Conservation (phyloP, 2,888 invertebrate species). For the Rhagonycha lutea region DNA sequence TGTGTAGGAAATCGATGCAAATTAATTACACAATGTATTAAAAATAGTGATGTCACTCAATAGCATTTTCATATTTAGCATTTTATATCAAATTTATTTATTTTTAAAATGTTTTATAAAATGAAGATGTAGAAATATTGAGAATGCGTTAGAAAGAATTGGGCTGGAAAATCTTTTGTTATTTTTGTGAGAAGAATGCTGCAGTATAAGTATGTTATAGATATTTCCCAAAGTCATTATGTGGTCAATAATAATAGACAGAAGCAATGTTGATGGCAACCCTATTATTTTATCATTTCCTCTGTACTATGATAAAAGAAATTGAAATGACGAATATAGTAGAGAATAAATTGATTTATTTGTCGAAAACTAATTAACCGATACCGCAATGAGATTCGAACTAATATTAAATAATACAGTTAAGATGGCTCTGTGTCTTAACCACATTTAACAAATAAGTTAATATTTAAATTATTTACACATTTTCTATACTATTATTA, state of each 20-base stretch:
- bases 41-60: background rate
- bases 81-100: background rate
- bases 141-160: background rate
- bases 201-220: background rate
- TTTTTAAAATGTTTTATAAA: too few relatives aligned
- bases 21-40: background rate
- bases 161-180: background rate
- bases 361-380: too few relatives aligned
- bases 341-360: too few relatives aligned
- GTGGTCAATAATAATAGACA: background rate
- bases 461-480: too few relatives aligned
- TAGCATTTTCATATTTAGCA: background rate
- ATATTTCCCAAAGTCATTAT: background rate
- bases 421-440: too few relatives aligned
- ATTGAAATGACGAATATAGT: too few relatives aligned
- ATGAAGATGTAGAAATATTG: too few relatives aligned
- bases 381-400: too few relatives aligned
- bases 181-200: background rate
- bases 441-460: too few relatives aligned
- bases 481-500: too few relatives aligned
- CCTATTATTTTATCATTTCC: background rate
- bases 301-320: background rate
- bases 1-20: background rate
- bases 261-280: background rate
- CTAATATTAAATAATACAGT: too few relatives aligned